Conservation (phyloP, 2,113 vertebrate species). For the Morone chrysops region DNA sequence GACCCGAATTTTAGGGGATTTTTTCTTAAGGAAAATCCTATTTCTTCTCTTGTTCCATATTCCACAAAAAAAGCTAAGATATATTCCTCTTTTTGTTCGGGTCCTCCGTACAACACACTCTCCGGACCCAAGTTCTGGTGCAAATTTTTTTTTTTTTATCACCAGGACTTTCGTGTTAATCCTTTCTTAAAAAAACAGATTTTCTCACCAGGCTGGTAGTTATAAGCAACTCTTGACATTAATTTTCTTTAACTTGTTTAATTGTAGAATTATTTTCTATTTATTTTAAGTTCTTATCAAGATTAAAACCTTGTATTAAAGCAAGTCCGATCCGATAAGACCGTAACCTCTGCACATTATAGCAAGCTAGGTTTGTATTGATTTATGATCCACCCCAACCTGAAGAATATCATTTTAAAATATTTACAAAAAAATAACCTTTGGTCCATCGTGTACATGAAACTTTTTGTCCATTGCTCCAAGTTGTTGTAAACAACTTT, state of each 20-base stretch:
- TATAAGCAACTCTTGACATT: background rate
- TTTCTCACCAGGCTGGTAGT: no score
- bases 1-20: no score
- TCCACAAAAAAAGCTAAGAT: no score
- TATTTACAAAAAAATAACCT: conserved; percentile 81
- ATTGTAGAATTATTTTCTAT: background rate
- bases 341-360: background rate
- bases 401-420: conserved; percentile 97
- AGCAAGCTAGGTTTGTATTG: background rate
- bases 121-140: no score
- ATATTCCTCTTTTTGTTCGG: no score
- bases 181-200: background rate
- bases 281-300: background rate
- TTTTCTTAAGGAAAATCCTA: no score
- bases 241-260: background rate
- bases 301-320: background rate
- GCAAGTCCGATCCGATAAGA: background rate
- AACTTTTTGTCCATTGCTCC: conserved; percentile 84
- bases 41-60: no score
- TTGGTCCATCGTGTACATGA: conserved; percentile 94
- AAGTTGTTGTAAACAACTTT: conserved; percentile 94
- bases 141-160: no score
- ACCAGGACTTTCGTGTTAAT: background rate
- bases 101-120: no score
- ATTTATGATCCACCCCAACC: conserved; percentile 53